Evolutionary conservation across 2,113 vertebrate species (phyloP).

Genomic region (Gopherus flavomarginatus): DNA sequence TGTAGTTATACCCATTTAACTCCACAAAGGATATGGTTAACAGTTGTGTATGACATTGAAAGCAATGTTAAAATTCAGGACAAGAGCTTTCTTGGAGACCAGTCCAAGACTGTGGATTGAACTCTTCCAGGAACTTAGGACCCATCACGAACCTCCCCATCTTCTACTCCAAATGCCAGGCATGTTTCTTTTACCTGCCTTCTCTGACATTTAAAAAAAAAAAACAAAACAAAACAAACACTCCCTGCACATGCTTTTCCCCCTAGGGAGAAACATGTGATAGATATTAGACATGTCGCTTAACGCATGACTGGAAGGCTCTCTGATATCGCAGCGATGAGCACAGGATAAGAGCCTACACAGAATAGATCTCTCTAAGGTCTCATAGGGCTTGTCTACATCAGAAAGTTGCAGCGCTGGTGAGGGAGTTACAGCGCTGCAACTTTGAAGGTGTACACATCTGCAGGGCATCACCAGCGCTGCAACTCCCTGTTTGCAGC

Average conservation of each 20-base stretch:
- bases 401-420: too few relatives aligned
- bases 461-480: too few relatives aligned
- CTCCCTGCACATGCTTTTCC: background rate
- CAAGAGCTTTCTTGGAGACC: background rate
- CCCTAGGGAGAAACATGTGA: background rate
- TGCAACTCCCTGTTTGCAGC: too few relatives aligned
- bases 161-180: background rate
- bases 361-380: background rate
- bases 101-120: background rate
- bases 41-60: background rate
- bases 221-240: background rate
- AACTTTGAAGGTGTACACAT: too few relatives aligned
- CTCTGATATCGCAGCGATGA: background rate
- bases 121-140: background rate
- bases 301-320: background rate
- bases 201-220: background rate
- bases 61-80: background rate
- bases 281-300: background rate
- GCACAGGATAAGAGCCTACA: background rate
- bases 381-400: too few relatives aligned
- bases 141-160: background rate
- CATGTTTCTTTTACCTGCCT: background rate
- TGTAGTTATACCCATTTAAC: background rate
- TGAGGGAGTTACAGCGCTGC: too few relatives aligned
- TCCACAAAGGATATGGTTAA: background rate